phyloP scores from a whole-genome alignment of 2,797 vertebrate species.

The Babyrousa celebensis region DNA sequence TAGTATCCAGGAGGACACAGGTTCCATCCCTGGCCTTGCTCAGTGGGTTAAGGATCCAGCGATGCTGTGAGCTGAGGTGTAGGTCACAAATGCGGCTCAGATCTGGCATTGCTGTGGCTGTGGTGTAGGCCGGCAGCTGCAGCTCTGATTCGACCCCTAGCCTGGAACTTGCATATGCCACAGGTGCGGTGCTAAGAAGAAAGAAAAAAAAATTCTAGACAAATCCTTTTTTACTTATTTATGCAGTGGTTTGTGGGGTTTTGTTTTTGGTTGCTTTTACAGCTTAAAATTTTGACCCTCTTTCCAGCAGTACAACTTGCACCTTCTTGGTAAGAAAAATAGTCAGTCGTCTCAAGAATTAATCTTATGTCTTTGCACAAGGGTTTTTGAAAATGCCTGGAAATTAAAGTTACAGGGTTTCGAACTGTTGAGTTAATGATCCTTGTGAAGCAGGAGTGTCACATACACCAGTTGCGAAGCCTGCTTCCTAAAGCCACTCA shows the following conservation, averaged over 20 bases:
- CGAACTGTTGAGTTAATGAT: constrained; percentile 28
- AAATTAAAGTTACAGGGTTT: constrained; percentile 34
- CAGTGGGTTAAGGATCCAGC: too few species aligned
- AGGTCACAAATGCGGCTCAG: too few species aligned
- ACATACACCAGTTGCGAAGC: neutral
- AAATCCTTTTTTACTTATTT: neutral
- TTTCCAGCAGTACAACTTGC: neutral
- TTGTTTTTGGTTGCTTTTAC: constrained; percentile 1
- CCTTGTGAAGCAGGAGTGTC: constrained; percentile 39
- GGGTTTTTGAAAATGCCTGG: neutral
- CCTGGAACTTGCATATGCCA: too few species aligned
- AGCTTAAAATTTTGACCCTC: constrained; percentile 33
- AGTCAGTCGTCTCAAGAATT: constrained; percentile 23
- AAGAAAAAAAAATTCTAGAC: neutral
- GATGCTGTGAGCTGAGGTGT: too few species aligned
- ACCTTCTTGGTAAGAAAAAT: constrained; percentile 49
- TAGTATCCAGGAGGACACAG: too few species aligned
- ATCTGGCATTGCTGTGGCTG: too few species aligned
- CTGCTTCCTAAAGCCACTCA: neutral
- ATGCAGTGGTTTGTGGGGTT: neutral
- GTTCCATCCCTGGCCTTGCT: too few species aligned
- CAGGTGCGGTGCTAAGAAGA: neutral
- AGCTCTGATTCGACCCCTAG: too few species aligned
- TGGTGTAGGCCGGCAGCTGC: too few species aligned
- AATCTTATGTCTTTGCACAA: neutral